Percentiles rank a stretch among this genome's conserved stretches.
phyloP scores from a whole-genome alignment of 2,888 invertebrate genomes.

The Cybosia mesomella region DNA sequence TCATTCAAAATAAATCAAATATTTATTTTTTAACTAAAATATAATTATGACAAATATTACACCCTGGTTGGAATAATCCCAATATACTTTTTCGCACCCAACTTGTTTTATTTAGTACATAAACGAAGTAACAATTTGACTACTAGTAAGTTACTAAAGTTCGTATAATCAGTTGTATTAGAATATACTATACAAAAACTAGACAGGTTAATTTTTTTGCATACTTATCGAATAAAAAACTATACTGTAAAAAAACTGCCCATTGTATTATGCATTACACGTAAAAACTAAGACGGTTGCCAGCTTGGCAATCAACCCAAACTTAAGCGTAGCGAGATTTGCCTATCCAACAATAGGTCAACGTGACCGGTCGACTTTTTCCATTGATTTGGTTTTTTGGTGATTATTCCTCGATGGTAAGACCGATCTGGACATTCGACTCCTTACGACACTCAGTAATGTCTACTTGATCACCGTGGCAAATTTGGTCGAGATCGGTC shows the following conservation, averaged over 20 bases:
- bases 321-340: no score
- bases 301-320: no score
- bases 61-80: background rate
- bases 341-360: no score
- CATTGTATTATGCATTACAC: conserved; percentile 12
- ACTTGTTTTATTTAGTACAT: background rate
- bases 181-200: background rate
- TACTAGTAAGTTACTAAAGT: background rate
- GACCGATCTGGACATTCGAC: no score
- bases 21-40: background rate
- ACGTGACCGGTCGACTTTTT: no score
- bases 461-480: no score
- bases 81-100: background rate
- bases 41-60: background rate
- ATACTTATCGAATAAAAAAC: background rate
- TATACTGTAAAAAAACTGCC: background rate
- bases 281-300: no score
- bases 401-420: no score
- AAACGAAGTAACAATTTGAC: background rate
- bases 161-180: conserved; percentile 9
- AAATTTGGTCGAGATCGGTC: no score
- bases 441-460: no score
- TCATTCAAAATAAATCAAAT: background rate
- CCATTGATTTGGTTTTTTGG: no score
- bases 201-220: background rate